Base-by-base conservation (phyloP, 2,797 vertebrate species). In the Pygocentrus nattereri region DNA sequence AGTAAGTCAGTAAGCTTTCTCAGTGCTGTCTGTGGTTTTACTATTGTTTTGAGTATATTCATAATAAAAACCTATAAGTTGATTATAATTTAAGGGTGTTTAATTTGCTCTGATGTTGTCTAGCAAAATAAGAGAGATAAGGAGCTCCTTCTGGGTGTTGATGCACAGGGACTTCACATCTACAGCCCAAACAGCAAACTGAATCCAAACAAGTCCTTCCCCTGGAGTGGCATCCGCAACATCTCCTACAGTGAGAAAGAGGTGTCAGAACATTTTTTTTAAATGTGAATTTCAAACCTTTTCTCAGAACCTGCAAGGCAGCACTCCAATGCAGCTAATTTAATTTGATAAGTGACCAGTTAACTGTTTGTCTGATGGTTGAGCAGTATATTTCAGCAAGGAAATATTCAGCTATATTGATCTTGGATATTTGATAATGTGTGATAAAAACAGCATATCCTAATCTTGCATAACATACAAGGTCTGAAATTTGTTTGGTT, bases 201-300 rank as follows among this genome's bases (percentile, higher is more conserved):
- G 64, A 95, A 93, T 89, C 95, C 96, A 1, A 96, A 95, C 88
- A 97, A 97, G 85, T 98, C 97, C 0, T 97, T 98, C 80, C 96
- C 96, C 23, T 97, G 97, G 97, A 97, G 96, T 19, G 95, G 95
- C 80, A 97, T 97, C 87, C 94, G 95, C 77, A 97, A 97, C 89
- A 97, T 97, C 87, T 97, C 96, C 47, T 97, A 96, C 88, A 97
- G 96, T 41, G 96, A 98, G 85, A 97, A 98, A 88, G 97, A 98
- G 96, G 96, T 97, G 67, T 11, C 4, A 5, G 47, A 76, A 52
- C 3, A 27, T 12, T 6, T 10, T 44, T 10, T 12, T 44, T 44
- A 44, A 44, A 34, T 34, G 34, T 34, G 34, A 0, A 27, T 23
- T 11, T 27, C 6, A 30, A 15, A 31, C 12, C 16, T 16, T 16